Conservation (phyloP, 2,888 invertebrate species). For the Phengaris alcon region DNA sequence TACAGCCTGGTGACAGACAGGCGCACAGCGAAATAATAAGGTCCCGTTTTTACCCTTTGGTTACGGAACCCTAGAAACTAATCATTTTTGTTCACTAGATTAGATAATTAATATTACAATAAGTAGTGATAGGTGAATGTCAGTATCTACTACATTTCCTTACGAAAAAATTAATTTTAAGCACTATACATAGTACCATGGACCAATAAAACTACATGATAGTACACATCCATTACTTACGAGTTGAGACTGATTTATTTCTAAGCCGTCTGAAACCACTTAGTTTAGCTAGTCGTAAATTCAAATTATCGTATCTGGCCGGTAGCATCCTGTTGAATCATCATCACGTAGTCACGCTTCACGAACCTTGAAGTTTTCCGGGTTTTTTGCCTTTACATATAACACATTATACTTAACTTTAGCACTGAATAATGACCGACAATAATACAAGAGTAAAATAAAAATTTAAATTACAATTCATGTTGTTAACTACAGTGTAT, state of each 20-base stretch:
- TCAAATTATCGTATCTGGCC: slow-evolving; percentile 22
- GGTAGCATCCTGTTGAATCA: slow-evolving; percentile 25
- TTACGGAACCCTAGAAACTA: no score
- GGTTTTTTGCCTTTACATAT: slow-evolving; percentile 31
- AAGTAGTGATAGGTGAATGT: no score
- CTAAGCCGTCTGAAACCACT: not conserved
- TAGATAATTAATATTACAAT: no score
- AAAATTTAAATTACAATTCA: not conserved
- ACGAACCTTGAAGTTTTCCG: slow-evolving; percentile 44
- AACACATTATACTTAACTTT: not conserved
- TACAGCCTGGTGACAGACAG: no score
- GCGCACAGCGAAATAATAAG: no score
- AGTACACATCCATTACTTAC: no score
- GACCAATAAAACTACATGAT: no score
- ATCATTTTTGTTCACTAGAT: no score
- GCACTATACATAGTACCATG: no score
- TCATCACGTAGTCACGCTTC: slow-evolving; percentile 42
- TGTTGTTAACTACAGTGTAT: not conserved
- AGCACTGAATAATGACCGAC: not conserved
- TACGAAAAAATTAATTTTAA: no score
- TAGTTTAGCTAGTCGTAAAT: slow-evolving; percentile 1
- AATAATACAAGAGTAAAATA: not conserved
- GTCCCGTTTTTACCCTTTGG: no score
- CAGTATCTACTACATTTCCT: no score
- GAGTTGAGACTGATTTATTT: not conserved